phyloP scores from a whole-genome alignment of 1,140 invertebrate genomes.

The Aphelinus atriplicis region DNA sequence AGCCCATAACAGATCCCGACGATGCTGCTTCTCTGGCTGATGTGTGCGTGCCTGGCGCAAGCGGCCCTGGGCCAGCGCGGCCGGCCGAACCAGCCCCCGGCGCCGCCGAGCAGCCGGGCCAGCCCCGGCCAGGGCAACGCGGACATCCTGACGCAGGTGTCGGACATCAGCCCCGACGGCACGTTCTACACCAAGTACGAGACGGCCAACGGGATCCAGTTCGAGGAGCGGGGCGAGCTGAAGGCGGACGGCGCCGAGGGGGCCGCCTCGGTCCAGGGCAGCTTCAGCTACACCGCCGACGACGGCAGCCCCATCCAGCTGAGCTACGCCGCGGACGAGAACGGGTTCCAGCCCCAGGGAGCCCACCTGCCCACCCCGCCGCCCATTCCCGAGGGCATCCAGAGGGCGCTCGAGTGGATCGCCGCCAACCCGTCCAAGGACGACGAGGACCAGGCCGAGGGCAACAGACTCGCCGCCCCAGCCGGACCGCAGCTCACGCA shows the following conservation, averaged over 20 bases:
- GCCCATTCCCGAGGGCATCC: conserved; percentile 46
- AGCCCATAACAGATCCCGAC: neutral
- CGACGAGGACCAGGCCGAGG: conserved; percentile 38
- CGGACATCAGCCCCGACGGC: conserved; percentile 51
- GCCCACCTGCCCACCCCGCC: conserved; percentile 61
- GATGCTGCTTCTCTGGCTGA: conserved; percentile 14
- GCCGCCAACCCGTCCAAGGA: conserved; percentile 56
- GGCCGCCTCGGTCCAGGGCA: conserved; percentile 55
- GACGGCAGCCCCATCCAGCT: conserved; percentile 64
- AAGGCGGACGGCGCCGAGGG: conserved; percentile 61
- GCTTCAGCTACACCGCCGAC: conserved; percentile 63
- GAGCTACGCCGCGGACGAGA: conserved; percentile 69
- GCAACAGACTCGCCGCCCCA: neutral
- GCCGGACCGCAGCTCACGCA: neutral
- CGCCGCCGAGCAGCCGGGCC: too few relatives aligned
- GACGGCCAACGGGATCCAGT: conserved; percentile 60
- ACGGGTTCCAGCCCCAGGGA: conserved; percentile 65
- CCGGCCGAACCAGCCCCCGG: neutral
- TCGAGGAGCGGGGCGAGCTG: conserved; percentile 51
- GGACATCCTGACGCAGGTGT: conserved; percentile 42
- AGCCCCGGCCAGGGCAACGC: conserved; percentile 16
- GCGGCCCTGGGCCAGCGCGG: neutral
- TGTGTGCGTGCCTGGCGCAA: neutral
- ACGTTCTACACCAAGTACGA: conserved; percentile 59
- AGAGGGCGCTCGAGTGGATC: conserved; percentile 54